These are phyloP conservation scores for Erpetoichthys calabaricus DNA, from an alignment of 2,797 vertebrate genomes.

Conservation along the genomic window DNA sequence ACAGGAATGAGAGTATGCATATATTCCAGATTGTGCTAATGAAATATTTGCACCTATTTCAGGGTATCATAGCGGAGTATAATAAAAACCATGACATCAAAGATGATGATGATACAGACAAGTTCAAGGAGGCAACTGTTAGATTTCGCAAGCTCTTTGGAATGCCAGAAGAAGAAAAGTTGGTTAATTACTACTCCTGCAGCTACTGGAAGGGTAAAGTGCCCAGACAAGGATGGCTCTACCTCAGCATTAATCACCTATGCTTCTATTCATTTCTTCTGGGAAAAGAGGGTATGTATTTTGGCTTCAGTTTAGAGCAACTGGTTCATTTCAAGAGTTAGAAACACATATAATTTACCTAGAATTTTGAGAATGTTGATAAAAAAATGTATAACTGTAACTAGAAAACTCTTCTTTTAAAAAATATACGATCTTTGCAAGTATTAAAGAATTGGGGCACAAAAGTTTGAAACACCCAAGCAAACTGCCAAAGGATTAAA, in stretches of 20 bases:
- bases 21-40: too few species aligned
- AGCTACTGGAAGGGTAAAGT: conserved; percentile 96
- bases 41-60: neutral
- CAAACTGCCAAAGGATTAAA: too few species aligned
- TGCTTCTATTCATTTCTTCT: conserved; percentile 94
- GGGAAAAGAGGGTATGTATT: conserved; percentile 78
- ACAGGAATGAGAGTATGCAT: too few species aligned
- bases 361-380: too few species aligned
- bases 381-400: too few species aligned
- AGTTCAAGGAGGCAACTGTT: conserved; percentile 86
- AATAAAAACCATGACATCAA: conserved; percentile 88
- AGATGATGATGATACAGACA: conserved; percentile 89
- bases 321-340: too few species aligned
- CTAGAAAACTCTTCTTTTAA: too few species aligned
- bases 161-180: conserved; percentile 93
- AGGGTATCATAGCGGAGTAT: conserved; percentile 95
- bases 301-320: neutral
- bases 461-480: too few species aligned
- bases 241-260: conserved; percentile 97
- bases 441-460: too few species aligned
- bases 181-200: conserved; percentile 96
- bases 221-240: conserved; percentile 91
- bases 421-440: too few species aligned
- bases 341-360: too few species aligned
- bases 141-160: conserved; percentile 89